These are phyloP conservation scores for Thaumatotibia leucotreta DNA, from an alignment of 1,140 invertebrate genomes.

Conservation along the genomic window DNA sequence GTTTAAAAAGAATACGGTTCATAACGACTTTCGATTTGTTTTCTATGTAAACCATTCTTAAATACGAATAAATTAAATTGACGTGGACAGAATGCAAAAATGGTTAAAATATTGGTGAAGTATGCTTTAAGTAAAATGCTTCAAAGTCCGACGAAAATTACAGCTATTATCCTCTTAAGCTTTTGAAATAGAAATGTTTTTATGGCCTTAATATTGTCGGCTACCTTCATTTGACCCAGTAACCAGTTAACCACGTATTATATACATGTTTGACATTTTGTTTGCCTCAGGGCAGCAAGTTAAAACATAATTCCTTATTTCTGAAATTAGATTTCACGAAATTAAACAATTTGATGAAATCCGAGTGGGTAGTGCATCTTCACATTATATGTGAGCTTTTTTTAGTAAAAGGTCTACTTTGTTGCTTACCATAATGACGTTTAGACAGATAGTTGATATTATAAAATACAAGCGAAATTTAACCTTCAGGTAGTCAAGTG, in stretches of 20 bases:
- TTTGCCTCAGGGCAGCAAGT: neutral
- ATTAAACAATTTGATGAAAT: neutral
- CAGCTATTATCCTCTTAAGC: neutral
- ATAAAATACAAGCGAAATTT: too few species aligned
- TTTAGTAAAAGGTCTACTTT: too few species aligned
- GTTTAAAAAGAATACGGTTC: too few species aligned
- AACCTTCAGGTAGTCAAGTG: too few species aligned
- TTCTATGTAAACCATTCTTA: too few species aligned
- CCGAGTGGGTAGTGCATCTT: neutral
- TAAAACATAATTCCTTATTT: neutral
- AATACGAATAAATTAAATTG: too few species aligned
- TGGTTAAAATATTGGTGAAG: neutral
- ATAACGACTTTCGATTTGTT: too few species aligned
- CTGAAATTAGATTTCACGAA: neutral
- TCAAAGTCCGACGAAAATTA: neutral
- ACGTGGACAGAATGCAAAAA: neutral
- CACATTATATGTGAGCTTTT: neutral
- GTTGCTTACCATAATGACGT: too few species aligned
- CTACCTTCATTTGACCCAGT: conserved; percentile 2
- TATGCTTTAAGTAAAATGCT: neutral
- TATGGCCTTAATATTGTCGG: neutral
- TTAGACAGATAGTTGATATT: too few species aligned
- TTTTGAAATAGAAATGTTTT: neutral
- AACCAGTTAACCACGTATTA: neutral
- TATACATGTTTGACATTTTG: neutral